A percentile compares a stretch with the other conserved stretches of the same genome.
Evolutionary conservation across 2,888 invertebrate species (phyloP).

Genomic region (Lacanobia oleracea): DNA sequence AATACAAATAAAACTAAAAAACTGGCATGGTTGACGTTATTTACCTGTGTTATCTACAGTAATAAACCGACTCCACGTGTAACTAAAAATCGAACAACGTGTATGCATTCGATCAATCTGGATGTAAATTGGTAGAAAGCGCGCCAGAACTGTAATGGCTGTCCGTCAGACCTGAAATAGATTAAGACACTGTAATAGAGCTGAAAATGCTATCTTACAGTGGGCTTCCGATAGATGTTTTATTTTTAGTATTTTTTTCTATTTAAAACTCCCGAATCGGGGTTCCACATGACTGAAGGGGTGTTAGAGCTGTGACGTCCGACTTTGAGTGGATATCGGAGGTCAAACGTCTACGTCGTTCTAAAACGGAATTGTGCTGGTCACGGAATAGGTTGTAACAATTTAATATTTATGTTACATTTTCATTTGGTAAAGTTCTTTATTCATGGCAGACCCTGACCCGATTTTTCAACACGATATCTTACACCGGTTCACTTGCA

Average conservation of each 20-base stretch:
- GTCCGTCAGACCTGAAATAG: slow-evolving; percentile 19
- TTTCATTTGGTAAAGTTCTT: slow-evolving; percentile 18
- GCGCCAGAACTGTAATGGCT: slow-evolving; percentile 19
- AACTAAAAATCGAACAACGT: slow-evolving; percentile 7
- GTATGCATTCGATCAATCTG: slow-evolving; percentile 33
- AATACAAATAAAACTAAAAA: background rate
- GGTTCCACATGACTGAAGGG: slow-evolving; percentile 27
- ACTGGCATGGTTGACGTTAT: background rate
- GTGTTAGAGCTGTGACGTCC: slow-evolving; percentile 37
- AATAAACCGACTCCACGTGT: background rate
- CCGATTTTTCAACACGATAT: slow-evolving; percentile 38
- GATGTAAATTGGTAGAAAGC: slow-evolving; percentile 22
- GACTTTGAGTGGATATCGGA: slow-evolving; percentile 37
- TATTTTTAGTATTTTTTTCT: slow-evolving; percentile 42
- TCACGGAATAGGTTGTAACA: slow-evolving; percentile 21
- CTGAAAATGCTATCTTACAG: slow-evolving; percentile 27
- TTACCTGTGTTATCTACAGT: background rate
- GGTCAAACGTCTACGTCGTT: slow-evolving; percentile 22
- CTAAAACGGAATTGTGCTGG: slow-evolving; percentile 29
- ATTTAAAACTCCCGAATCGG: slow-evolving; percentile 24
- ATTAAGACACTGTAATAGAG: slow-evolving; percentile 11
- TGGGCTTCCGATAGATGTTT: slow-evolving; percentile 11
- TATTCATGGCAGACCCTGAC: slow-evolving; percentile 22
- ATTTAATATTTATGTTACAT: slow-evolving; percentile 13
- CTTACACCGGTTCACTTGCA: slow-evolving; percentile 14